Evolutionary conservation across 2,888 invertebrate species (phyloP), one percentile per base, ranked within the genome.

Genomic region (Eutolmus rufibarbis): DNA sequence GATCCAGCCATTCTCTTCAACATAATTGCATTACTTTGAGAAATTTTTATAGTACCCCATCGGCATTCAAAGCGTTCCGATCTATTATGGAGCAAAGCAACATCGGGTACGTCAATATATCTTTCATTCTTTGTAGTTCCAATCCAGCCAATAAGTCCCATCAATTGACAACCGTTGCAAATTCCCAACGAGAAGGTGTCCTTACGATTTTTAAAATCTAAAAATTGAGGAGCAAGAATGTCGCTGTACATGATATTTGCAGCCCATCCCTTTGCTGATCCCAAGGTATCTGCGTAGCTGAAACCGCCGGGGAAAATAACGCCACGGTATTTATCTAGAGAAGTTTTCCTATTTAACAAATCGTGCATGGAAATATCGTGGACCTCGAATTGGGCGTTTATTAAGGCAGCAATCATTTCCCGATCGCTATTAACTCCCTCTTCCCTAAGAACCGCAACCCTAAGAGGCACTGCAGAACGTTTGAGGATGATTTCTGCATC

Each of bases 261-360:
- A 0, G 99, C 98, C 99, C 99, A 99, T 57, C 99, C 99, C 93
- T 98, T 99, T 0, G 98, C 99, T 0, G 99, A 98, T 5, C 99
- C 99, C 84, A 99, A 94, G 0, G 99, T 99, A 92, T 98, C 97
- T 74, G 98, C 99, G 92, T 98, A 99, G 92, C 98, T 99, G 92
- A 99, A 99, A n/a, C 99, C 99, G 19, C 93, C 99, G 0, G 99
- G 99, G 92, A 99, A 99, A 79, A 98, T 95, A 16, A 99, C 91
- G 0, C 99, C 99, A 89, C 96, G 95, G 93, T 98, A 99, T 31
- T 94, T 93, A 88, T 97, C 96, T 51, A 98, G 93, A 2, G 94
- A 95, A 1, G 97, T 94, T 90, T 94, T 94, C 51, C 95, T 95
- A 88, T 93, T 93, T 74, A 97, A 93, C 87, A 98, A 93, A 93